Base-by-base conservation (phyloP, 1,140 invertebrate genomes). In the Teleogryllus occipitalis region DNA sequence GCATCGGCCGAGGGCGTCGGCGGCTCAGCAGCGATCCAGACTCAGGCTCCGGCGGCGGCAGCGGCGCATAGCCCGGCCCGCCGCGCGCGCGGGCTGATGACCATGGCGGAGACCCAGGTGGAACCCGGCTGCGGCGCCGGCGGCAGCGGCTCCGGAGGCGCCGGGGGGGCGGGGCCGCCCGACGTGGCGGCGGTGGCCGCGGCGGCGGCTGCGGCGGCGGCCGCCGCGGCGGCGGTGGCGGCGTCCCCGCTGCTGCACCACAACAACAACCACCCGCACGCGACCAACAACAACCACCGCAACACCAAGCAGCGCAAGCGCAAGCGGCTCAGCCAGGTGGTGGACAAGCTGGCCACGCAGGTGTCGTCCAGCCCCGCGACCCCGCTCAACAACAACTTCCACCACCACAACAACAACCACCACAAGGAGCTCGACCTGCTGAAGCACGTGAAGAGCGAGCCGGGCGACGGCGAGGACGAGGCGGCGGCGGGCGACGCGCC, bases 251-350 rank as follows among this genome's bases (percentile, higher is more conserved):
- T 14, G 81, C 79, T 18, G 84, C 89, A 88, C 82, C 88, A 88
- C 83, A 91, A 89, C 81, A 86, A 39, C 73, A 91, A 77, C 49
- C 48, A 15, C 3, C 14, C 75, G 88, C 89, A 78, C 39, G 65
- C 77, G 88, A 89, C 78, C 91, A 89, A 91, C 76, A 91, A 91
- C 81, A 88, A 90, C 80, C 87, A 86, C 83, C 83, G 81, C n/a
- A 78, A 80, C 74, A 82, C 83, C 80, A 90, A 90, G 81, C 87
- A 90, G 79, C 88, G 92, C 47, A 94, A 84, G 87, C 93, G 39
- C 93, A 93, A 84, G n/a, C 1, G 27, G 27, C 85, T 94, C 18
- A 93, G 90, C 80, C 92, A 93, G 82, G 93, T 94, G 1, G 84
- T 94, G 74, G 92, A 93, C 82, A 93, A 93, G 83, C 85, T 94